Evolutionary conservation across 2,797 vertebrate genomes (phyloP).

Genomic region (Mareca penelope): DNA sequence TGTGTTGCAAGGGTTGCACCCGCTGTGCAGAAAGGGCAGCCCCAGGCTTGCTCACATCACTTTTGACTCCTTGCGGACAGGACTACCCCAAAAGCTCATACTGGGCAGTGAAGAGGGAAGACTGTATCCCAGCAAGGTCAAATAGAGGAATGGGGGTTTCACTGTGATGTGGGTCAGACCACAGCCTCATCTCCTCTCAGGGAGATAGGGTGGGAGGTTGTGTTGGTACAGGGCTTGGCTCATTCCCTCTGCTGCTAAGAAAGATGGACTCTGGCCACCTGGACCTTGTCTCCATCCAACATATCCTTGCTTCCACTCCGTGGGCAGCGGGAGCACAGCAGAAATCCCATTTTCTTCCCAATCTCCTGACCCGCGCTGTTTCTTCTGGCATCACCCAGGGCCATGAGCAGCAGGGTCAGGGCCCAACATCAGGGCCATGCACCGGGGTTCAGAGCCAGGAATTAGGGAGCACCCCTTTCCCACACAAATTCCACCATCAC

Average conservation of each 20-base stretch:
- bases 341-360: neutral
- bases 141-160: neutral
- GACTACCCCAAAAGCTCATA: neutral
- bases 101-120: neutral
- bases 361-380: neutral
- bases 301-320: neutral
- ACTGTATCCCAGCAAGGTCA: too few relatives aligned
- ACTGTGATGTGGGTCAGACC: neutral
- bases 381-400: neutral
- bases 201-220: neutral
- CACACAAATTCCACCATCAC: neutral
- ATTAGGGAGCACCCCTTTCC: too few relatives aligned
- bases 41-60: neutral
- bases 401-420: neutral
- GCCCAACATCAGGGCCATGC: too few relatives aligned
- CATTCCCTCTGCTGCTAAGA: neutral
- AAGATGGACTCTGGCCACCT: accelerated
- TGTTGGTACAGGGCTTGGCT: neutral
- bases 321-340: neutral
- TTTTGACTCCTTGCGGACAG: accelerated
- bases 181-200: neutral
- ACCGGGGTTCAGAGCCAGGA: too few relatives aligned
- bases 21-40: neutral
- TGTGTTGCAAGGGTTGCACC: accelerated
- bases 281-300: neutral